Evolutionary conservation across 2,113 vertebrate species (phyloP).

Genomic region (Tachysurus vachellii): DNA sequence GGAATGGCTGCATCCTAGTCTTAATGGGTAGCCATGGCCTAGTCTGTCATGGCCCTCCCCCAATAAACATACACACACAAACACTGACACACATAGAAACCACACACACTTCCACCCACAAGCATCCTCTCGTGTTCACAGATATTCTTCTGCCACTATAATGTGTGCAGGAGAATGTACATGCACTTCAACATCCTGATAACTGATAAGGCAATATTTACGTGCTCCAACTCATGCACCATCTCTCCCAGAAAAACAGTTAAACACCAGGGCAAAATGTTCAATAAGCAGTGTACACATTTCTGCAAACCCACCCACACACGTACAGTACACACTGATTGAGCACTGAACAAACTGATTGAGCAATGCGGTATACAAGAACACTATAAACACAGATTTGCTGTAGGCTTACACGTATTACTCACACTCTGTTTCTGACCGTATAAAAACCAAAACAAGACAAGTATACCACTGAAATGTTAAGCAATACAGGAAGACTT

Average conservation of each 20-base stretch:
- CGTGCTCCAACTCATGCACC: not conserved
- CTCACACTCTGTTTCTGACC: not conserved
- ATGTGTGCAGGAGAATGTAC: not conserved
- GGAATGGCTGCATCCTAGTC: conserved; percentile 32
- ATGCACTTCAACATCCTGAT: not conserved
- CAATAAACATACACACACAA: conserved; percentile 19
- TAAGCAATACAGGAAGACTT: conserved; percentile 59
- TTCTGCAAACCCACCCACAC: conserved; percentile 32
- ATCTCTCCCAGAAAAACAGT: not conserved
- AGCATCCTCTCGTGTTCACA: not conserved
- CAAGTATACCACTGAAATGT: conserved; percentile 56
- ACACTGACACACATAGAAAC: not conserved
- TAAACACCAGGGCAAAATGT: conserved; percentile 16
- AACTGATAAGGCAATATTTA: not conserved
- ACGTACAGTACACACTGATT: conserved; percentile 36
- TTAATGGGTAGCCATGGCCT: conserved; percentile 42
- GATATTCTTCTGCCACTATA: not conserved
- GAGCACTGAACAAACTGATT: conserved; percentile 42
- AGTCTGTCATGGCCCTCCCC: conserved; percentile 26
- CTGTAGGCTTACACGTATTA: not conserved
- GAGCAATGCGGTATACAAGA: conserved; percentile 40
- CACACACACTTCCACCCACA: not conserved
- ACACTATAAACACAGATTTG: conserved; percentile 27
- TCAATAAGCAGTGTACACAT: conserved; percentile 17
- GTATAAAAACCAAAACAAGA: conserved; percentile 53